Conservation (phyloP, 2,113 vertebrate genomes). For the Phaethon lepturus region DNA sequence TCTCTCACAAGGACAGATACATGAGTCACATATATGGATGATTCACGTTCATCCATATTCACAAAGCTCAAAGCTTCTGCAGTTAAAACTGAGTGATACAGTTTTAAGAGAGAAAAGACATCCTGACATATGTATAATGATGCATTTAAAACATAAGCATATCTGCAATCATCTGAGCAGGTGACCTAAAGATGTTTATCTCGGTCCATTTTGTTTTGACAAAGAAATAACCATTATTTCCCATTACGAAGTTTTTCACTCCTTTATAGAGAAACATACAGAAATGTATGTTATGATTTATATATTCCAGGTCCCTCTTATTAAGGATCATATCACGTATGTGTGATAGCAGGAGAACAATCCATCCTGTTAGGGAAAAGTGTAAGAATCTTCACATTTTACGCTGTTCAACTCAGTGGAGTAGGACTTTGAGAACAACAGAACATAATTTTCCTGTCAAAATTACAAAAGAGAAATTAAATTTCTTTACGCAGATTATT, state of each 20-base stretch:
- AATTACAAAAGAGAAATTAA: neutral
- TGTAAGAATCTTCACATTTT: neutral
- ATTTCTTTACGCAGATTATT: neutral
- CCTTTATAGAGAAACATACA: neutral
- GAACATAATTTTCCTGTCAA: neutral
- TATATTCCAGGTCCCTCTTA: neutral
- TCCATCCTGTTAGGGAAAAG: neutral
- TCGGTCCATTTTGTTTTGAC: neutral
- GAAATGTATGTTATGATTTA: neutral
- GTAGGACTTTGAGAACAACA: neutral
- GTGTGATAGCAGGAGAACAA: neutral
- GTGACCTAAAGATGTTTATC: neutral
- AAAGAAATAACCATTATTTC: neutral
- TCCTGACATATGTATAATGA: neutral
- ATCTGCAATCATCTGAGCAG: neutral
- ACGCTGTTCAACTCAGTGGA: neutral
- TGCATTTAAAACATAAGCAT: neutral
- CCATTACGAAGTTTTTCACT: neutral
- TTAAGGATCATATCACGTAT: neutral
- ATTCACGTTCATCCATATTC: neutral
- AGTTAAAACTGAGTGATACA: neutral
- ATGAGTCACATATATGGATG: neutral
- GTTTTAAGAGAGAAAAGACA: neutral
- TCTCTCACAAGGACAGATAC: neutral
- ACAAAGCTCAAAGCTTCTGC: neutral